Evolutionary conservation across 1,140 invertebrate species (phyloP), one percentile per base, ranked within the genome.

Genomic region (Zeugodacus cucurbitae): DNA sequence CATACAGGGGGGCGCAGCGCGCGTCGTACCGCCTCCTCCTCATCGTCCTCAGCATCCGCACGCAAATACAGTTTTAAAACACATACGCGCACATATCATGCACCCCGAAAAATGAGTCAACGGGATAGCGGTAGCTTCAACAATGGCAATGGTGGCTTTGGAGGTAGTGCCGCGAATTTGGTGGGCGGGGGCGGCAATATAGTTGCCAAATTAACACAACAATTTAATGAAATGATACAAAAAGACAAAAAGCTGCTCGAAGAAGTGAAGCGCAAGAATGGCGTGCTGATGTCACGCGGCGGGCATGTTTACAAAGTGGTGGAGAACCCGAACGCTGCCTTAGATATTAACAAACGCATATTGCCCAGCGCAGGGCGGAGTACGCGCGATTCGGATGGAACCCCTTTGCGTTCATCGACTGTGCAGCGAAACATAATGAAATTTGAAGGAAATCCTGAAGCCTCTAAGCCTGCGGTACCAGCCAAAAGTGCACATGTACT

Each of bases 151-250:
- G 86, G 20, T 32, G 26, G 48, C 41, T 44, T 44, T 44, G 41
- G 10, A 37, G 37, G 26, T 58, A 78, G 34, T 37, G 64, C 67
- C 11, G 74, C 70, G 22, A 26, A 20, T 22, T n/a, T 87, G 37
- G 86, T n/a, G 37, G 10, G 44, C 8, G 67, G 62, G n/a, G 87
- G 87, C 11, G 37, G 44, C 37, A 94, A 91, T 88, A 89, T 92
- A 87, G 94, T 94, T 62, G 93, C 94, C 44, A 93, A 94, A 88
- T 89, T 94, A 74, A 94, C 94, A 7, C 93, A 93, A 58, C 94
- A 94, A 87, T 94, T 94, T 89, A 94, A 94, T 90, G 91, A 94
- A 89, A 91, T 94, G 85, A 93, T 94, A 87, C 92, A 92, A 48
- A 92, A 94, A 64, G 94, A 93, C 88, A 89, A 89, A 1, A 89